phyloP scores from a whole-genome alignment of 2,113 vertebrate species.

The Sula dactylatra region DNA sequence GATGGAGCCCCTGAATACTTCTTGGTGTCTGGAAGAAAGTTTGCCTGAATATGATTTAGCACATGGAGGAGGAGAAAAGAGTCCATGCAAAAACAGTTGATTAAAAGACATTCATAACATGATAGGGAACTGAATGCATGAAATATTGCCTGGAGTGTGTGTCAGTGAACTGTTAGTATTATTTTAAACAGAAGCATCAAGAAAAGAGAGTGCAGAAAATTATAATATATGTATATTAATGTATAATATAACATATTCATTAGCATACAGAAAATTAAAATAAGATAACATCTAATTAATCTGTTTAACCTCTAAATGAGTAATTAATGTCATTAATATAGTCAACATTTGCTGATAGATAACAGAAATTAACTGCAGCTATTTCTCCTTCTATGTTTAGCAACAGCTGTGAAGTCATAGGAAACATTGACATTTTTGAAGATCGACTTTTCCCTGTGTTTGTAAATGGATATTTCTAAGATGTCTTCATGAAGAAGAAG shows the following conservation, averaged over 20 bases:
- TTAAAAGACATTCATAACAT: background rate
- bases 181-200: background rate
- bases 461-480: background rate
- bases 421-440: background rate
- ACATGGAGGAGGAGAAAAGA: background rate
- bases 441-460: background rate
- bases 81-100: background rate
- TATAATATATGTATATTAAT: background rate
- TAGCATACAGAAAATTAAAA: background rate
- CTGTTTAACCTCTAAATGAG: background rate
- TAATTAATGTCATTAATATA: background rate
- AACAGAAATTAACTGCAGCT: background rate
- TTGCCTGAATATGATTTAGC: background rate
- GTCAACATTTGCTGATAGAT: background rate
- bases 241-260: background rate
- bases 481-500: background rate
- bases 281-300: background rate
- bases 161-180: background rate
- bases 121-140: background rate
- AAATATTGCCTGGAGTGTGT: background rate
- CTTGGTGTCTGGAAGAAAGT: background rate
- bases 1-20: background rate
- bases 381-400: background rate
- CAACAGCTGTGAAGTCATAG: background rate
- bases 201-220: background rate